Evolutionary conservation across 2,797 vertebrate genomes (phyloP).

Genomic region (Cirrhinus mrigala): DNA sequence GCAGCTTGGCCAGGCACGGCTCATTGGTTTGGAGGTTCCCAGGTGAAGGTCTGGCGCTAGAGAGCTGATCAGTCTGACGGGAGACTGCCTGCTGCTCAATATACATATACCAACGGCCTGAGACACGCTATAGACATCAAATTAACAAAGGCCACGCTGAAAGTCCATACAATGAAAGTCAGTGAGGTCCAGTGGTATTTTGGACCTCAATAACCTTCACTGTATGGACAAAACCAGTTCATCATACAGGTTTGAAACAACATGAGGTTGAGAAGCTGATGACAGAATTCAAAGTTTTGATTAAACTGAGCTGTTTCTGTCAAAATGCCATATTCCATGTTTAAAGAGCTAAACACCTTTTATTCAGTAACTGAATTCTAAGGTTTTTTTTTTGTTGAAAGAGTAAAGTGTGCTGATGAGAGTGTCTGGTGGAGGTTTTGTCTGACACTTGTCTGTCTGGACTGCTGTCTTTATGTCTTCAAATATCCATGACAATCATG

Average conservation of each 20-base stretch:
- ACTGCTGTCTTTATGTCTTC: slow-evolving; percentile 81
- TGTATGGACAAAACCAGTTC: not conserved
- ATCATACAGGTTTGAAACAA: not conserved
- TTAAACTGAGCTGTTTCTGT: not conserved
- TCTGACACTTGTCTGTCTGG: slow-evolving; percentile 79
- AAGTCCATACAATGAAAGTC: slow-evolving; percentile 7
- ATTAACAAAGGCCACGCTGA: slow-evolving; percentile 28
- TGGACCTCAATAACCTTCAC: not conserved
- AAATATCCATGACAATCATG: slow-evolving; percentile 74
- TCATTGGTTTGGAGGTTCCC: slow-evolving; percentile 55
- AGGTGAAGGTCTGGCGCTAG: slow-evolving; percentile 58
- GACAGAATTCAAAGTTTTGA: not conserved
- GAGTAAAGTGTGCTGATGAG: slow-evolving; percentile 65
- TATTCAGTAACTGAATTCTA: not conserved
- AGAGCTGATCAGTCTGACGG: slow-evolving; percentile 57
- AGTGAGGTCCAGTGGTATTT: not conserved
- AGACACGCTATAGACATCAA: slow-evolving; percentile 42
- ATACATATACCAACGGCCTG: slow-evolving; percentile 47
- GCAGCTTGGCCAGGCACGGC: slow-evolving; percentile 59
- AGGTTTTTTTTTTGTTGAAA: not conserved
- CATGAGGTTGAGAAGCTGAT: not conserved
- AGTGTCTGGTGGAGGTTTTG: slow-evolving; percentile 78
- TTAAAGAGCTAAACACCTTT: not conserved
- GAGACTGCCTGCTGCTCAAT: slow-evolving; percentile 50
- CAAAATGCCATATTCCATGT: not conserved